Conservation (phyloP, 2,113 vertebrate genomes). For the Poeciliopsis turrubarensis region DNA sequence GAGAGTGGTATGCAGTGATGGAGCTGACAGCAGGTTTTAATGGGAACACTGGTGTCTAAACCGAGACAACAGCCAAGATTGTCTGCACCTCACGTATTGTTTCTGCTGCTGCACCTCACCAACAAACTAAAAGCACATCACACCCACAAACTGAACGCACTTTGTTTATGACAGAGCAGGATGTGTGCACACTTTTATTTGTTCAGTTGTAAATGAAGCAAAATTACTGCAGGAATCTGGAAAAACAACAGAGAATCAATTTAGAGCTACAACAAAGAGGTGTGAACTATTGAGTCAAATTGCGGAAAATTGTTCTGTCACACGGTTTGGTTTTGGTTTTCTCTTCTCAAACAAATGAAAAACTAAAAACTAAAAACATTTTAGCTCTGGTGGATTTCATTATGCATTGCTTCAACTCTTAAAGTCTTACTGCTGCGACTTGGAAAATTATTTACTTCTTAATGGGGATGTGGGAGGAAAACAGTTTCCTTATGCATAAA, state of each 20-base stretch:
- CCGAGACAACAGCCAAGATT: conserved; percentile 26
- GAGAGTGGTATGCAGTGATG: conserved; percentile 42
- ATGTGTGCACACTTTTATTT: neutral
- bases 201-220: too few species aligned
- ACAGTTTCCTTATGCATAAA: too few species aligned
- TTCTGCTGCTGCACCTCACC: conserved; percentile 20
- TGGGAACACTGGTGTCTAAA: conserved; percentile 57
- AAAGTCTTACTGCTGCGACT: neutral
- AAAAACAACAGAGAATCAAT: neutral
- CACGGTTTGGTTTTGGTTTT: neutral
- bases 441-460: neutral
- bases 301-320: neutral
- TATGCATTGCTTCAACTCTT: neutral
- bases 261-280: neutral
- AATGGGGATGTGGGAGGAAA: too few species aligned
- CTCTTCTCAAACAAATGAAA: neutral
- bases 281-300: neutral
- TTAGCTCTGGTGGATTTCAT: neutral
- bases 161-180: neutral
- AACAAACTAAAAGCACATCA: conserved; percentile 20
- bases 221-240: neutral
- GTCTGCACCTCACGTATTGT: conserved; percentile 40
- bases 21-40: conserved; percentile 57
- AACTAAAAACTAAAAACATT: neutral
- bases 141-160: neutral